These are phyloP conservation scores for Mus musculus DNA, from an alignment of 2,113 vertebrate genomes.

Conservation along the genomic window DNA sequence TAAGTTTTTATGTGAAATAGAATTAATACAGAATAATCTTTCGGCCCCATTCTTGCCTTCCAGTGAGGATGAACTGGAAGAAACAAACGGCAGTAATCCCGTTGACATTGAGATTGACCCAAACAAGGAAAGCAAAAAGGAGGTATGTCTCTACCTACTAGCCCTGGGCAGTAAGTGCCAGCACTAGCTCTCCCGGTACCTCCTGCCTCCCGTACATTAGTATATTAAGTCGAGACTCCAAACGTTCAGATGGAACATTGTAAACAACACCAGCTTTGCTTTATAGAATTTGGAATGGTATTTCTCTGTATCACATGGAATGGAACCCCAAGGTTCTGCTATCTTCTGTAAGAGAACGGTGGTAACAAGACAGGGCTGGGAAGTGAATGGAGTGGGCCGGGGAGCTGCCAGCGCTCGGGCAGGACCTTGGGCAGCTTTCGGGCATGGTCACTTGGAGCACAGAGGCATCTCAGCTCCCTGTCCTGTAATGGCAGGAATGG, in stretches of 20 bases:
- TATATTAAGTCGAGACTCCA: background rate
- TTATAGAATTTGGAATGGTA: background rate
- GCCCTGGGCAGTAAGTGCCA: slow-evolving; percentile 35
- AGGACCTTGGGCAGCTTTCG: too few relatives aligned
- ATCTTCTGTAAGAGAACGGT: too few relatives aligned
- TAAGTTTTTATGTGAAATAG: slow-evolving; percentile 50
- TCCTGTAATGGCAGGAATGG: background rate
- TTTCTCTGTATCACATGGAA: background rate
- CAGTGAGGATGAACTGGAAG: slow-evolving; percentile 95
- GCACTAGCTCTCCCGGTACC: background rate
- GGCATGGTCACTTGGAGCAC: background rate
- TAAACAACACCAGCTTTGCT: background rate
- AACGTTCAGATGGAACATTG: background rate
- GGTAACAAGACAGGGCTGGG: too few relatives aligned
- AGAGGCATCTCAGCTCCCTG: background rate
- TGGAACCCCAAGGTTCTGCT: background rate
- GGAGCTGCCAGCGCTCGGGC: background rate
- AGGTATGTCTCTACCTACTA: slow-evolving; percentile 87
- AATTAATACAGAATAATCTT: slow-evolving; percentile 66
- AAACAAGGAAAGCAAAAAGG: slow-evolving; percentile 95
- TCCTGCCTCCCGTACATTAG: background rate
- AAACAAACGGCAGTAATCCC: slow-evolving; percentile 87
- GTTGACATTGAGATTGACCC: slow-evolving; percentile 90
- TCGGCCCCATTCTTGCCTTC: slow-evolving; percentile 82
- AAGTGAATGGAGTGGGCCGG: too few relatives aligned